Percentiles rank a stretch among this genome's conserved stretches.
Evolutionary conservation across 2,113 vertebrate species (phyloP).

Genomic region (human (Homo sapiens)): DNA sequence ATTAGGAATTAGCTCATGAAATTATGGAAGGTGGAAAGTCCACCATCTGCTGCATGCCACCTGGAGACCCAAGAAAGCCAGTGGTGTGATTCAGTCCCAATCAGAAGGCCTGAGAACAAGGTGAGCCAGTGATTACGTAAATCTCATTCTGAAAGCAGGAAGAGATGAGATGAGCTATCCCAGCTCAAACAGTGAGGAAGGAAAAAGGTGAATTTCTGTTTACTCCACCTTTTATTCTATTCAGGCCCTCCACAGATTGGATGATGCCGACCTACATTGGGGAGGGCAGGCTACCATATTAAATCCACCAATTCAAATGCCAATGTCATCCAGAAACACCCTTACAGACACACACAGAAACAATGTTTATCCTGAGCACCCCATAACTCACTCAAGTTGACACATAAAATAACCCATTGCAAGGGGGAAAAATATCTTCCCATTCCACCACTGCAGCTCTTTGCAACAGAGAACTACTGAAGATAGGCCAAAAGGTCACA

Average conservation of each 20-base stretch:
- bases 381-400: background rate
- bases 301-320: no score
- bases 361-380: background rate
- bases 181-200: background rate
- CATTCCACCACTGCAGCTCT: background rate
- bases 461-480: background rate
- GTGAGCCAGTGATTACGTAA: background rate
- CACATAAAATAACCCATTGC: background rate
- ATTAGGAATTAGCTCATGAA: background rate
- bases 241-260: background rate
- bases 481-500: background rate
- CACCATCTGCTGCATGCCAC: background rate
- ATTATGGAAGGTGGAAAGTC: background rate
- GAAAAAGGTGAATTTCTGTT: background rate
- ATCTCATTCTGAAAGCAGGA: background rate
- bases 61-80: background rate
- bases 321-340: background rate
- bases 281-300: background rate
- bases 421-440: background rate
- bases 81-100: background rate
- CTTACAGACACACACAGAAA: background rate
- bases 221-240: background rate
- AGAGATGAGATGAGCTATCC: background rate
- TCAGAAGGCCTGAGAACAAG: background rate
- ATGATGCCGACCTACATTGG: accelerated